Conservation (phyloP, 2,797 vertebrate genomes). For the Adelosebastes latens region DNA sequence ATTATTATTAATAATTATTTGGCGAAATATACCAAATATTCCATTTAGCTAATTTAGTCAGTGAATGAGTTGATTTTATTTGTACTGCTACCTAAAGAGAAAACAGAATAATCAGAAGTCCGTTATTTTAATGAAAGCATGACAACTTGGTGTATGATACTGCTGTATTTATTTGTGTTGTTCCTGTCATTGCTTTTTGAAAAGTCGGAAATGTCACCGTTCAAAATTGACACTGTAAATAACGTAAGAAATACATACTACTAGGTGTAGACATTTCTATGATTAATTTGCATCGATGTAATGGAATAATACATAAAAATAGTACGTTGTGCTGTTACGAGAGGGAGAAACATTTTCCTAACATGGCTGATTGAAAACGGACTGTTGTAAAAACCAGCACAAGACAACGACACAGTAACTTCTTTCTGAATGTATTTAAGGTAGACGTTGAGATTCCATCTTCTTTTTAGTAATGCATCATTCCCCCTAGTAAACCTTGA, state of each 20-base stretch:
- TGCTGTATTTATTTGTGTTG: slow-evolving; percentile 86
- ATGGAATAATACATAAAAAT: slow-evolving; percentile 74
- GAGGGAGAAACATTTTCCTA: slow-evolving; percentile 85
- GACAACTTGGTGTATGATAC: slow-evolving; percentile 85
- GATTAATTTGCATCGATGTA: slow-evolving; percentile 84
- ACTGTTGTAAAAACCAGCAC: slow-evolving; percentile 91
- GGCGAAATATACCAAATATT: slow-evolving; percentile 63
- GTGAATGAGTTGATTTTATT: slow-evolving; percentile 65
- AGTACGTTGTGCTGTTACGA: slow-evolving; percentile 86
- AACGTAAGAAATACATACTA: slow-evolving; percentile 75
- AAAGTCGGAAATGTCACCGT: slow-evolving; percentile 76
- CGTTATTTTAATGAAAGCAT: slow-evolving; percentile 83
- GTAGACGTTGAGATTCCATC: slow-evolving; percentile 81
- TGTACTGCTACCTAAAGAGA: slow-evolving; percentile 73
- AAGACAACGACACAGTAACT: slow-evolving; percentile 86
- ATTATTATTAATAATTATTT: slow-evolving; percentile 33
- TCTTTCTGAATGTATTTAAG: slow-evolving; percentile 88
- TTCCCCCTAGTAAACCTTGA: slow-evolving; percentile 48
- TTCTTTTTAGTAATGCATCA: slow-evolving; percentile 68
- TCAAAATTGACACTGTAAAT: slow-evolving; percentile 83
- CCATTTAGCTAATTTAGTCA: slow-evolving; percentile 48
- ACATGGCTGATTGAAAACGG: slow-evolving; percentile 91
- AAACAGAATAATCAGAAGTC: slow-evolving; percentile 73
- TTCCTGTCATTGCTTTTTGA: slow-evolving; percentile 85
- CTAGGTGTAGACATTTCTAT: slow-evolving; percentile 84